Evolutionary conservation across 35 echinoderm and acorn worm genomes (phyloP).

Genomic region (Chiridota heheva): DNA sequence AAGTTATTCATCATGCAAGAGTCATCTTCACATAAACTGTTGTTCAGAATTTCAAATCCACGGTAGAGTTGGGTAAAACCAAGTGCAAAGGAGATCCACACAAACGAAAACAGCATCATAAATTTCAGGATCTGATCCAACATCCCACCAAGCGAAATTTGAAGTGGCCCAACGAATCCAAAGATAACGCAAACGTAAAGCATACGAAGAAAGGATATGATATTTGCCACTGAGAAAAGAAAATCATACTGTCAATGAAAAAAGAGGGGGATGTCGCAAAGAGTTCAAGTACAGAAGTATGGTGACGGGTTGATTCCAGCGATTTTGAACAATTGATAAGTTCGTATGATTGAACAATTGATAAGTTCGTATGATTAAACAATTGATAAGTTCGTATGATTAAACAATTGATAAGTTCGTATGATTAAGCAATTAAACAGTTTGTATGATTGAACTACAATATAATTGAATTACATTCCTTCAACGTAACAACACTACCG

Average conservation of each 20-base stretch:
- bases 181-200: slow-evolving; percentile 51
- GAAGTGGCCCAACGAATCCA: slow-evolving; percentile 59
- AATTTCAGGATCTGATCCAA: slow-evolving; percentile 50
- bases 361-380: too few relatives aligned
- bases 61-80: slow-evolving; percentile 66
- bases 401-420: too few relatives aligned
- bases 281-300: not conserved
- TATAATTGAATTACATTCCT: too few relatives aligned
- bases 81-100: slow-evolving; percentile 67
- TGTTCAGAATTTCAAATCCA: slow-evolving; percentile 40
- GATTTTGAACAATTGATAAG: not conserved
- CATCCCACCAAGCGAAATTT: slow-evolving; percentile 66
- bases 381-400: too few relatives aligned
- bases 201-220: slow-evolving; percentile 55
- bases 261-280: too few relatives aligned
- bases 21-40: too few relatives aligned
- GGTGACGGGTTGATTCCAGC: not conserved
- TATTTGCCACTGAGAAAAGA: slow-evolving; percentile 44
- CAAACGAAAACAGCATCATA: slow-evolving; percentile 58
- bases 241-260: too few relatives aligned
- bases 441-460: too few relatives aligned
- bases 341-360: not conserved
- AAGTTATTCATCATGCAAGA: too few relatives aligned
- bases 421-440: too few relatives aligned
- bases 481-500: too few relatives aligned